Evolutionary conservation across 64 coral and sea anemone species (phyloP).

Genomic region (Stichodactyla helianthus): DNA sequence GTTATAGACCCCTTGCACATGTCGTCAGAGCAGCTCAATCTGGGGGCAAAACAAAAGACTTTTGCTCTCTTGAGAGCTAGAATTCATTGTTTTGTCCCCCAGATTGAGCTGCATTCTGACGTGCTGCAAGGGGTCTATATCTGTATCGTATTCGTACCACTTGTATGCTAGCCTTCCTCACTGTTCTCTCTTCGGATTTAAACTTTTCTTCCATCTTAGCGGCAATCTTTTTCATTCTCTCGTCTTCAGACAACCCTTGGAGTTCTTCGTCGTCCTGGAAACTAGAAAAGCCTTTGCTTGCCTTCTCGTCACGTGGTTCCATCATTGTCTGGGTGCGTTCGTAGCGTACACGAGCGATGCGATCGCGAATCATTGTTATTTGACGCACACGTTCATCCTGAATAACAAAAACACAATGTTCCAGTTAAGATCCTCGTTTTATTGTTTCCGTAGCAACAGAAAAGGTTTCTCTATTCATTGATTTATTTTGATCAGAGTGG

Average conservation of each 20-base stretch:
- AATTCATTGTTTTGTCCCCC: too few species aligned
- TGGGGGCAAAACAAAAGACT: too few species aligned
- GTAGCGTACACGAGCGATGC: conserved; percentile 83
- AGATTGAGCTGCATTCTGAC: too few species aligned
- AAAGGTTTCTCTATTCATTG: too few species aligned
- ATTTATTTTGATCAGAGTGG: too few species aligned
- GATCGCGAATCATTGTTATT: conserved; percentile 84
- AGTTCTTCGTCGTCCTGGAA: conserved; percentile 81
- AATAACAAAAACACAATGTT: background rate
- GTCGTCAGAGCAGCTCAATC: too few species aligned
- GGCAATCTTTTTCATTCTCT: conserved; percentile 94
- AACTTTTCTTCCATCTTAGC: conserved; percentile 99
- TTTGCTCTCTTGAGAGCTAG: too few species aligned
- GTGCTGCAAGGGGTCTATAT: too few species aligned
- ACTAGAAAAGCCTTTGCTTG: conserved; percentile 74
- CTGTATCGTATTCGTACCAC: conserved; percentile 13
- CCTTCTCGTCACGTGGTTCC: conserved; percentile 70
- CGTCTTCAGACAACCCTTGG: conserved; percentile 73
- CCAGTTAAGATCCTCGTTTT: too few species aligned
- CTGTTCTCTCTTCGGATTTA: conserved; percentile 55
- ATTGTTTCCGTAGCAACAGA: too few species aligned
- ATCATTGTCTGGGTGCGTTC: conserved; percentile 94
- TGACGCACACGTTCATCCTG: conserved; percentile 94
- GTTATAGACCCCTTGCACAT: background rate
- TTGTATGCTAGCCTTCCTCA: background rate